Evolutionary conservation across 2,888 invertebrate genomes (phyloP).

Genomic region (Morpho achilles): DNA sequence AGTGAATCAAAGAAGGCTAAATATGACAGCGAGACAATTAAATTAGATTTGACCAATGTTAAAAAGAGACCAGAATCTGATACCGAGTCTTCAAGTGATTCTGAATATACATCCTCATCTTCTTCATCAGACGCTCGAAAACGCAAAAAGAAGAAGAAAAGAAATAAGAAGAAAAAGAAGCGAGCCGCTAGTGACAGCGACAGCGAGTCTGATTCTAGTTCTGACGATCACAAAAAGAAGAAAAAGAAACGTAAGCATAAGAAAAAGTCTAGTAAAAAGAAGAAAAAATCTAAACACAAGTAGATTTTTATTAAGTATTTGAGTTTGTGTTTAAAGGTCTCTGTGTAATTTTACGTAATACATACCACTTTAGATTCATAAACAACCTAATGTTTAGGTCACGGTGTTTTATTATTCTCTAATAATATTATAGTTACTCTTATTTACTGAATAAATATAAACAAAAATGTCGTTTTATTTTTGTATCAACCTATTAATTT

Average conservation of each 20-base stretch:
- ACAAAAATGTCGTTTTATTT: background rate
- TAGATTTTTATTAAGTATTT: constrained; percentile 34
- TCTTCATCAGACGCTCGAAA: constrained; percentile 76
- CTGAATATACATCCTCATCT: constrained; percentile 72
- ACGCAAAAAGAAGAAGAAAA: constrained; percentile 82
- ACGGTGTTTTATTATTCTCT: constrained; percentile 30
- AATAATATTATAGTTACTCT: constrained; percentile 25
- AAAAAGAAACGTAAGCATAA: constrained; percentile 85
- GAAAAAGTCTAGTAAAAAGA: constrained; percentile 84
- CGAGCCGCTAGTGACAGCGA: constrained; percentile 81
- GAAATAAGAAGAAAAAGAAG: constrained; percentile 80
- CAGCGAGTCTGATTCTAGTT: constrained; percentile 82
- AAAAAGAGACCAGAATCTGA: constrained; percentile 71
- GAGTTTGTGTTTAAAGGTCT: constrained; percentile 28
- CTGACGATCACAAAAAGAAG: constrained; percentile 82
- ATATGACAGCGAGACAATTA: constrained; percentile 65
- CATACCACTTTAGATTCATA: constrained; percentile 18
- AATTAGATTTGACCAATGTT: constrained; percentile 68
- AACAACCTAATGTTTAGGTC: constrained; percentile 22
- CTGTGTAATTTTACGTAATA: constrained; percentile 31
- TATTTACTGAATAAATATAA: constrained; percentile 27
- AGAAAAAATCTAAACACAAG: constrained; percentile 82
- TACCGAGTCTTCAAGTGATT: constrained; percentile 63
- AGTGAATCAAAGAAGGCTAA: constrained; percentile 56
- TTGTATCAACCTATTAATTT: too few species aligned